These are phyloP conservation scores for Rostratula benghalensis DNA, from an alignment of 2,113 vertebrate genomes.

Conservation along the genomic window DNA sequence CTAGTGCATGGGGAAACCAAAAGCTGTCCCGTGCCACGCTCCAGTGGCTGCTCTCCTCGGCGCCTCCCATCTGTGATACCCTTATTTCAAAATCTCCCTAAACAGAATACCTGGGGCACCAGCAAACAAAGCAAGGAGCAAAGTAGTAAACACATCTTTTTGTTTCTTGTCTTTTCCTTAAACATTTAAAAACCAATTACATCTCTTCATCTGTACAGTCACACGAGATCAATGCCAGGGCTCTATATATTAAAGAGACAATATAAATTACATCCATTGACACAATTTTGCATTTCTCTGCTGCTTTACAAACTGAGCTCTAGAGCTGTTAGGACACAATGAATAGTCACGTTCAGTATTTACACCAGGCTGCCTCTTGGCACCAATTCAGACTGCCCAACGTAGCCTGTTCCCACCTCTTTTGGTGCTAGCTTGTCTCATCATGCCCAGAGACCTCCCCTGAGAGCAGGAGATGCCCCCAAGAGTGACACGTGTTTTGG, in stretches of 20 bases:
- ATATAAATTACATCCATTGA: constrained; percentile 82
- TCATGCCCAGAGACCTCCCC: not conserved
- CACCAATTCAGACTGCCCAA: not conserved
- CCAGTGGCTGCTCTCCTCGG: constrained; percentile 10
- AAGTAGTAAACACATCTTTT: constrained; percentile 69
- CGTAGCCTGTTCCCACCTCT: not conserved
- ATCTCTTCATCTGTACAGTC: constrained; percentile 79
- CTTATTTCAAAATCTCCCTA: constrained; percentile 69
- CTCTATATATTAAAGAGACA: constrained; percentile 82
- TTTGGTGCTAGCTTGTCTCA: constrained; percentile 30
- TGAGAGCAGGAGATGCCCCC: not conserved
- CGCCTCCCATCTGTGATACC: constrained; percentile 32
- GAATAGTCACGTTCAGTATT: constrained; percentile 72
- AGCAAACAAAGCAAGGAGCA: constrained; percentile 56
- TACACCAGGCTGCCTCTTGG: constrained; percentile 59
- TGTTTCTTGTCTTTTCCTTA: constrained; percentile 52
- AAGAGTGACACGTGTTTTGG: not conserved
- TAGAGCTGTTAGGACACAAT: constrained; percentile 61
- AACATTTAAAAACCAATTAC: constrained; percentile 77
- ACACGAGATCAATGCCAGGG: constrained; percentile 77
- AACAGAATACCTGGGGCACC: constrained; percentile 55
- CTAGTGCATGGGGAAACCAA: not conserved
- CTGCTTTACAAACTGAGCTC: constrained; percentile 48
- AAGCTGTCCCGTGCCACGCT: not conserved
- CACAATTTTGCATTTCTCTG: constrained; percentile 71